A percentile compares a stretch with the other conserved stretches of the same genome.
Conservation (phyloP, 2,797 vertebrate species). For the Thripadectes ignobilis region DNA sequence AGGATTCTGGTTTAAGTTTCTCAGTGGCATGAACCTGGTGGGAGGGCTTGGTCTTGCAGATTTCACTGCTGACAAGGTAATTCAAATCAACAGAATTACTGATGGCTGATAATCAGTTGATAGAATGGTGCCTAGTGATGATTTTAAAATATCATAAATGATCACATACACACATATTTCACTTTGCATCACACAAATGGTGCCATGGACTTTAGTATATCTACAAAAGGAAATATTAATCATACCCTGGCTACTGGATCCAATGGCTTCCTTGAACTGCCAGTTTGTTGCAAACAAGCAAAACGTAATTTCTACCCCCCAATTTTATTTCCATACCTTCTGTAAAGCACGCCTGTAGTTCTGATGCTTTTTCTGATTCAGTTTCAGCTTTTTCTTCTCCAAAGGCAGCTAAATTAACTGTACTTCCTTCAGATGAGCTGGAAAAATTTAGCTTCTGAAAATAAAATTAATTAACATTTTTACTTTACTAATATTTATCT, state of each 20-base stretch:
- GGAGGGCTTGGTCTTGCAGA: neutral
- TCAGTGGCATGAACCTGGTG: neutral
- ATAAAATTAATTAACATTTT: constrained; percentile 20
- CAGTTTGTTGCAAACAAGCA: neutral
- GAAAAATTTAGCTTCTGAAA: constrained; percentile 79
- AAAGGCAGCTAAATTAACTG: constrained; percentile 81
- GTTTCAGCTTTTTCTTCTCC: constrained; percentile 82
- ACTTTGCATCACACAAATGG: neutral
- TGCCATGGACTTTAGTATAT: neutral
- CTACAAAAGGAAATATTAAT: neutral
- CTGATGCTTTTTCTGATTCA: constrained; percentile 80
- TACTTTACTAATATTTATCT: neutral
- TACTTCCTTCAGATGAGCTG: constrained; percentile 95
- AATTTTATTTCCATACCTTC: constrained; percentile 24
- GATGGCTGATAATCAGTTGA: neutral
- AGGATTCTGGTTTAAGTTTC: neutral
- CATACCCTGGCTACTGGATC: neutral
- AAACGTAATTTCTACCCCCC: neutral
- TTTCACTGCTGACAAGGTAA: neutral
- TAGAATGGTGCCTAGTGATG: neutral
- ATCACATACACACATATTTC: neutral
- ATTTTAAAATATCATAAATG: neutral
- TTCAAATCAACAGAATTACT: neutral
- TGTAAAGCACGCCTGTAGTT: constrained; percentile 91
- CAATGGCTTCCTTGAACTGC: neutral